phyloP scores from a whole-genome alignment of 2,888 invertebrate species.

The Chloroclysta siterata region DNA sequence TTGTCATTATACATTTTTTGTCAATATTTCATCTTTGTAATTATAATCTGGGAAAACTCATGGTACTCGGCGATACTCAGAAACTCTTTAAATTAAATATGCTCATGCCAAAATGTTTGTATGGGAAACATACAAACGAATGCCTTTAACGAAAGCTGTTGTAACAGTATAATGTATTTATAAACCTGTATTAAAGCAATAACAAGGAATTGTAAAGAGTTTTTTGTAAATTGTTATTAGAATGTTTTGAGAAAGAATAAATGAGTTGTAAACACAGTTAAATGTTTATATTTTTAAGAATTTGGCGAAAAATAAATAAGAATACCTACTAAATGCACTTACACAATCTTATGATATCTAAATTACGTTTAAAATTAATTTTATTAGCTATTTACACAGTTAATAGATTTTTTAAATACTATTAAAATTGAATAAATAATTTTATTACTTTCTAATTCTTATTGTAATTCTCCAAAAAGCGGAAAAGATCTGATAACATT shows the following conservation, averaged over 20 bases:
- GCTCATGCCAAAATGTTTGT: neutral
- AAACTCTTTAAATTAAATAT: neutral
- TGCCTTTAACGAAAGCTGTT: neutral
- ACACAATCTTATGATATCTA: conserved; percentile 32
- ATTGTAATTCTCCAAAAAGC: neutral
- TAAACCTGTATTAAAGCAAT: conserved; percentile 7
- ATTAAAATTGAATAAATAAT: neutral
- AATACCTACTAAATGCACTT: conserved; percentile 52
- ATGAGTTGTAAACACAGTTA: conserved; percentile 39
- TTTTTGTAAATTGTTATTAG: conserved; percentile 41
- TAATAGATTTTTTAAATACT: neutral
- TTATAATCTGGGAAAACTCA: too few species aligned
- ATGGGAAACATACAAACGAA: neutral
- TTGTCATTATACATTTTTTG: too few species aligned
- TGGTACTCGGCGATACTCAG: neutral
- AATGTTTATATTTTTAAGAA: conserved; percentile 39
- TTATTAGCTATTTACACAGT: conserved; percentile 26
- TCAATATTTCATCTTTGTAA: too few species aligned
- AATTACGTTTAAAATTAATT: conserved; percentile 13
- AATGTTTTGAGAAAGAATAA: conserved; percentile 44
- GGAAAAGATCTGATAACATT: neutral
- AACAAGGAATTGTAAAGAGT: conserved; percentile 14
- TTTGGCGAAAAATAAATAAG: conserved; percentile 56
- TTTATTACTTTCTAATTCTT: neutral
- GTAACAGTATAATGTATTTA: conserved; percentile 6